Evolutionary conservation across 2,113 vertebrate genomes (phyloP).

Genomic region (Eubucco bourcierii): DNA sequence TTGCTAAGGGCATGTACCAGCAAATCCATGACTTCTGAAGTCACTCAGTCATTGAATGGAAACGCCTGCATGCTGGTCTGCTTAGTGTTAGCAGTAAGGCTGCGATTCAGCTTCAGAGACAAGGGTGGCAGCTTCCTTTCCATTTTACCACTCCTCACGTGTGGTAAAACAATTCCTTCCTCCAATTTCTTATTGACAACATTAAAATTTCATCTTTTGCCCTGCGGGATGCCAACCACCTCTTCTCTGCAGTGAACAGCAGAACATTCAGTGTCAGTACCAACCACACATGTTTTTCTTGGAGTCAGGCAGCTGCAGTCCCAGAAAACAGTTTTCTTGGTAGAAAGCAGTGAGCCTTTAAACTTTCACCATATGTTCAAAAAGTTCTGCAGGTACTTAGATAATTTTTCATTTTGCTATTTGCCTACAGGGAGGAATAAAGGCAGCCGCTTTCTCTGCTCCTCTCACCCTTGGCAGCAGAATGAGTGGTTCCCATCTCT

Average conservation of each 20-base stretch:
- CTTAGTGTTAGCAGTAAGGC: not conserved
- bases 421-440: not conserved
- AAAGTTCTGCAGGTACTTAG: not conserved
- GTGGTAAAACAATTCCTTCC: not conserved
- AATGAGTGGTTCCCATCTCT: not conserved
- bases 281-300: not conserved
- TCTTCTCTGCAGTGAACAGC: not conserved
- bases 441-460: not conserved
- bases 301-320: not conserved
- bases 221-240: not conserved
- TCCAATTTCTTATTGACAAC: not conserved
- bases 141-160: not conserved
- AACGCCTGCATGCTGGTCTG: not conserved
- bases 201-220: constrained; percentile 11
- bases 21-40: constrained; percentile 2
- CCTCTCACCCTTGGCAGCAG: not conserved
- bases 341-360: not conserved
- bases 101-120: not conserved
- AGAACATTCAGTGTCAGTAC: not conserved
- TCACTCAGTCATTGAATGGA: not conserved
- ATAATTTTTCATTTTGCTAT: not conserved
- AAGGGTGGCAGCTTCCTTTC: not conserved
- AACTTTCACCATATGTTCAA: not conserved
- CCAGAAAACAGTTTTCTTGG: not conserved
- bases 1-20: constrained; percentile 1